Evolutionary conservation across 2,113 vertebrate species (phyloP).

Genomic region (Oryzias celebensis): DNA sequence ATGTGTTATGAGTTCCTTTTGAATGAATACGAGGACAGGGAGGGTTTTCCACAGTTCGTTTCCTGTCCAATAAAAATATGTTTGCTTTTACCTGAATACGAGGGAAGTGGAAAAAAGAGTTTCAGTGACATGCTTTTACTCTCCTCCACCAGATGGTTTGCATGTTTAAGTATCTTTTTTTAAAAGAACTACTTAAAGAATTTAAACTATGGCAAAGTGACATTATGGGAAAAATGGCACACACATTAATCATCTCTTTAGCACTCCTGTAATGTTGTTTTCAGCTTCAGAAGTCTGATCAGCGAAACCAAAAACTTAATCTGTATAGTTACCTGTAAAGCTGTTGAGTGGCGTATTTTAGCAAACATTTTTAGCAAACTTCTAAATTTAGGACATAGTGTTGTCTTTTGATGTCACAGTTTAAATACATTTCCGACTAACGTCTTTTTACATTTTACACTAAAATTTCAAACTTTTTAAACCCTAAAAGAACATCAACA

Average conservation of each 20-base stretch:
- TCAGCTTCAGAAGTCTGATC: conserved; percentile 8
- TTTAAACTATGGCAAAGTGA: conserved; percentile 35
- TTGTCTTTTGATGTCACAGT: no score
- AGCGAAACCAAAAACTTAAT: conserved; percentile 35
- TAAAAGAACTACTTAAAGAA: conserved; percentile 8
- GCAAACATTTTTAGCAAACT: no score
- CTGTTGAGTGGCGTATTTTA: no score
- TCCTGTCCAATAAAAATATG: conserved; percentile 40
- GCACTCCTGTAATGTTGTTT: conserved; percentile 21
- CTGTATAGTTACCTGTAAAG: no score
- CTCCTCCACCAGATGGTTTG: conserved; percentile 1
- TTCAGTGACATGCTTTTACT: background rate
- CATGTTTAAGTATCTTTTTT: conserved; percentile 4
- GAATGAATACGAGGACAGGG: conserved; percentile 22
- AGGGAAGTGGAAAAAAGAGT: no score
- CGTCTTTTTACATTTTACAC: no score
- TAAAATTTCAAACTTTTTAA: no score
- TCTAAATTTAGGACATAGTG: no score
- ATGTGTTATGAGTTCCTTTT: conserved; percentile 14
- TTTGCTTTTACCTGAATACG: conserved; percentile 34
- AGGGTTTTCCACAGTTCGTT: conserved; percentile 26
- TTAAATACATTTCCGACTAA: no score
- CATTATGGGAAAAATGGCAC: conserved; percentile 3
- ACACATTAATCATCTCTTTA: conserved; percentile 31
- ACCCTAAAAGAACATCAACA: background rate